Base-by-base conservation (phyloP, 30 jellyfish, hydroid and myxozoan genomes). In the Clytia hemisphaerica region DNA sequence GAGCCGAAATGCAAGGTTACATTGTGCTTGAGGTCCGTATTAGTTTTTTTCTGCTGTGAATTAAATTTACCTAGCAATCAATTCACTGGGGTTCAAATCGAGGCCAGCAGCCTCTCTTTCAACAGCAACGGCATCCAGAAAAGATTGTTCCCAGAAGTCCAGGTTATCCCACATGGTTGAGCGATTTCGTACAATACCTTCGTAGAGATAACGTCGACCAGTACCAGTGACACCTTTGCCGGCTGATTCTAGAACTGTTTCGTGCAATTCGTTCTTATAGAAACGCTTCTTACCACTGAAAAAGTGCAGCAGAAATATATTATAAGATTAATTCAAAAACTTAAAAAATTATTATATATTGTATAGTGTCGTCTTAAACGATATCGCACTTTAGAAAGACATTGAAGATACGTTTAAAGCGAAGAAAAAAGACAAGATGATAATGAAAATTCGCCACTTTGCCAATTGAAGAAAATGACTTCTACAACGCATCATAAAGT, bases 21-120 rank as follows among this genome's bases (percentile, higher is more conserved):
- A 40, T 40, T 40, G 10, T 16, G 53, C 10, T 40, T 7, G 14
- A 40, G 16, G 53, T 7, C 14, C 16, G 53, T 40, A 40, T 10
- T 16, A 40, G 10, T 40, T 7, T 40, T 40, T 40, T 40, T 7
- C 10, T 9, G 7, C 9, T 51, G 10, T 51, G 36, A 51, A 0
- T 0, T 2, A 6, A 65, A 0, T 10, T 19, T n/a, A 84, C 95
- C 95, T 68, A 6, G 68, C 87, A 55, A 84, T 48, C 47, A 84
- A 58, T 75, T 86, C 96, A 26, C 67, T 61, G 1, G 93, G 92
- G 19, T 89, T 83, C 16, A 86, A 45, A 72, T 79, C 94, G 92
- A 86, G 65, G 3, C 96, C 96, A 31, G 82, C 76, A 18, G 93
- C 92, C 67, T 86, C 96, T 29, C 96, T 67, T 73, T 86, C 96